Percentiles rank a stretch among this genome's conserved stretches.
Conservation (phyloP, 2,113 vertebrate genomes). For the Reinhardtius hippoglossoides region DNA sequence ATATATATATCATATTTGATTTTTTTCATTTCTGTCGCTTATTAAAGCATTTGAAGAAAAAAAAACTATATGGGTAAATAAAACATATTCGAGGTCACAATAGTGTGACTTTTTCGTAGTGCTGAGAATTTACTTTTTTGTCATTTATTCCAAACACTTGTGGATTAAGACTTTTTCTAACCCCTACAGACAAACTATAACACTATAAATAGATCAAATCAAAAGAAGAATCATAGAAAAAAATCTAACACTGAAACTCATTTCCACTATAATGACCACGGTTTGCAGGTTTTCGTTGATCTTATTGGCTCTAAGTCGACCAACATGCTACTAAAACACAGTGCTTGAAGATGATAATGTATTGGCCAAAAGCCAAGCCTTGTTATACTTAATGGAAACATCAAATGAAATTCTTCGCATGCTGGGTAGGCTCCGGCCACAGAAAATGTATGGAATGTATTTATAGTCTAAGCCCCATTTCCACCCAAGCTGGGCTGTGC, state of each 20-base stretch:
- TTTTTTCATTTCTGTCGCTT: too few relatives aligned
- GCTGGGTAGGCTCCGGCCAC: constrained; percentile 50
- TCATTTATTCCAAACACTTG: too few relatives aligned
- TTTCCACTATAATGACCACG: too few relatives aligned
- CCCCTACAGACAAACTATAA: too few relatives aligned
- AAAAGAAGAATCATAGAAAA: background rate
- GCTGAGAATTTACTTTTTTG: too few relatives aligned
- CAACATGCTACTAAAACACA: constrained; percentile 34
- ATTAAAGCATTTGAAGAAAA: too few relatives aligned
- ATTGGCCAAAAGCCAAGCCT: constrained; percentile 51
- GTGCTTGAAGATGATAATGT: constrained; percentile 27
- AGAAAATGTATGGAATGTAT: constrained; percentile 80
- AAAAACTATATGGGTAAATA: too few relatives aligned
- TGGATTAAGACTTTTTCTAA: too few relatives aligned
- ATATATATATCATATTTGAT: too few relatives aligned
- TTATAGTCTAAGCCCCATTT: constrained; percentile 61
- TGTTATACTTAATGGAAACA: constrained; percentile 65
- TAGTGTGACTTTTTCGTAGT: too few relatives aligned
- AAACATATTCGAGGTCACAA: too few relatives aligned
- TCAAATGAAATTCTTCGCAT: constrained; percentile 65
- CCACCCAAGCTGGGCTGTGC: constrained; percentile 37
- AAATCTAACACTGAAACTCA: background rate
- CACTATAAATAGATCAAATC: too few relatives aligned
- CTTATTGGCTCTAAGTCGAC: constrained; percentile 29
- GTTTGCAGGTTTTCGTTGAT: background rate